Evolutionary conservation across 2,888 invertebrate genomes (phyloP).

Genomic region (Archips xylosteana): DNA sequence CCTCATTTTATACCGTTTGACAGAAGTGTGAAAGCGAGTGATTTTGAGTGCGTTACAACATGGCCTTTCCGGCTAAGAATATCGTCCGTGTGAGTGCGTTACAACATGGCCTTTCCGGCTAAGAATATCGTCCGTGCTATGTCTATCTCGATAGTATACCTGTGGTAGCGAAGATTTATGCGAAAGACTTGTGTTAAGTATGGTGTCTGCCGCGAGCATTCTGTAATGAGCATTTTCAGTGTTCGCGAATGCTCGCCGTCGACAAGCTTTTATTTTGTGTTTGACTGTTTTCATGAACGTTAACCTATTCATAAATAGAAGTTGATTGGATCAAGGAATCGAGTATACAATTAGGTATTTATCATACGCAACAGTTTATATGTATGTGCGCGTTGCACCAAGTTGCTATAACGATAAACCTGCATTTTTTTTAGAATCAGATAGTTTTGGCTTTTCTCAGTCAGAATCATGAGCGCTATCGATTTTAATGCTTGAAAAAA

Average conservation of each 20-base stretch:
- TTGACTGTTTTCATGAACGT: slow-evolving; percentile 1
- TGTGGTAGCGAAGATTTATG: slow-evolving; percentile 7
- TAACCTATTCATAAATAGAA: neutral
- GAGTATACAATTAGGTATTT: neutral
- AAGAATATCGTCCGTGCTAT: neutral
- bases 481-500: no score
- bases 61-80: no score
- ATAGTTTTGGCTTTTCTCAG: no score
- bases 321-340: neutral
- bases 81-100: neutral
- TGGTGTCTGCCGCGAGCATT: neutral
- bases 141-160: neutral
- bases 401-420: no score
- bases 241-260: neutral
- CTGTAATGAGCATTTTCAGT: slow-evolving; percentile 26
- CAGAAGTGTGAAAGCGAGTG: no score
- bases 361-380: neutral
- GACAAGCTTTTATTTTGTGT: neutral
- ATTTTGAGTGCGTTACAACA: no score
- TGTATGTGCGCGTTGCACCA: neutral
- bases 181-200: slow-evolving; percentile 22
- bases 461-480: no score
- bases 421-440: no score
- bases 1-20: no score
- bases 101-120: no score